phyloP scores from a whole-genome alignment of 1,140 invertebrate species.

The Drosophila ogumai region DNA sequence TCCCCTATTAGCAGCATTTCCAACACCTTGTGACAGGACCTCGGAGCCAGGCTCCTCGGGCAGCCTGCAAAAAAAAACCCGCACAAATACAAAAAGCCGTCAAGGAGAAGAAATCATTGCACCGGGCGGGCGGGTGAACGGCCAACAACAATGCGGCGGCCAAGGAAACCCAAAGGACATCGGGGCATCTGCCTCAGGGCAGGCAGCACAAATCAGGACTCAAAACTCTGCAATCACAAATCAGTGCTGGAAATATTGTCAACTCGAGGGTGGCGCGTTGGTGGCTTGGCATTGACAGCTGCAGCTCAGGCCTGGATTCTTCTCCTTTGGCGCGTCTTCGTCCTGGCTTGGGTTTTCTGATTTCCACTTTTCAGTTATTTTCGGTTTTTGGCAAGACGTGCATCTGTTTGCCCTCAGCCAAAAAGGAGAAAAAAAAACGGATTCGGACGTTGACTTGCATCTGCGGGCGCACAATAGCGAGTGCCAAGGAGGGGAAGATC shows the following conservation, averaged over 20 bases:
- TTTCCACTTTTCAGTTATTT: slow-evolving; percentile 28
- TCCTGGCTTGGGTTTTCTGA: slow-evolving; percentile 45
- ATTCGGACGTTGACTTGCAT: slow-evolving; percentile 82
- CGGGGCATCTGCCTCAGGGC: slow-evolving; percentile 74
- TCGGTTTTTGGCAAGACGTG: slow-evolving; percentile 69
- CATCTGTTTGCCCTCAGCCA: slow-evolving; percentile 64
- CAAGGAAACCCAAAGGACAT: slow-evolving; percentile 60
- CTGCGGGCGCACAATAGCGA: slow-evolving; percentile 71
- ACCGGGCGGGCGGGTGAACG: slow-evolving; percentile 60
- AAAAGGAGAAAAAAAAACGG: slow-evolving; percentile 20
- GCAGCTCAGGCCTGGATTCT: slow-evolving; percentile 26
- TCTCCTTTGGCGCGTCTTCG: slow-evolving; percentile 69
- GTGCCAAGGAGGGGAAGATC: slow-evolving; percentile 32
- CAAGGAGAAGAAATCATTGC: slow-evolving; percentile 67
- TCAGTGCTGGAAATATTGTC: slow-evolving; percentile 67
- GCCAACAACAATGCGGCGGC: slow-evolving; percentile 51
- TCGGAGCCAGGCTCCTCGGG: slow-evolving; percentile 14
- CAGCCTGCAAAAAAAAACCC: slow-evolving; percentile 54
- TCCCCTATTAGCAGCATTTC: slow-evolving; percentile 73
- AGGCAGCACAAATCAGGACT: slow-evolving; percentile 39
- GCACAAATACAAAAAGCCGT: slow-evolving; percentile 41
- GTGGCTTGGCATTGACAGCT: slow-evolving; percentile 72
- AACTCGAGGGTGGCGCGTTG: slow-evolving; percentile 71
- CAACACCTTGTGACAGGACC: slow-evolving; percentile 61
- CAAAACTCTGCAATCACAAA: slow-evolving; percentile 50